Conservation (phyloP, 2,113 vertebrate species). For the Poeciliopsis prolifica region DNA sequence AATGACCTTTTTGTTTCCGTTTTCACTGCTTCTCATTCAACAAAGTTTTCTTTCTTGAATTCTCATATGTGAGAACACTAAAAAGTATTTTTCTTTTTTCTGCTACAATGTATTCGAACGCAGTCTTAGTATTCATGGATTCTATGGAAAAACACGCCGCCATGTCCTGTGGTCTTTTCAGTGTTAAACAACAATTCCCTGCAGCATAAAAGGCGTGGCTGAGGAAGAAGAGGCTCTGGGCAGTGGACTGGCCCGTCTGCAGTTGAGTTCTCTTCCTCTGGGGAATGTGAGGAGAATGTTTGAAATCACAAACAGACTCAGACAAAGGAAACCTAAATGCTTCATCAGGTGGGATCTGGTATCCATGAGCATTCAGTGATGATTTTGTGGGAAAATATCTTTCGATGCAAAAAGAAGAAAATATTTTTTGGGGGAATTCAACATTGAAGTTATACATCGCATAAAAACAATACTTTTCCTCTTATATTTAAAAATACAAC, state of each 20-base stretch:
- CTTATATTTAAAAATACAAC: background rate
- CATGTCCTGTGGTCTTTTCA: no score
- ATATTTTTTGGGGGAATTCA: background rate
- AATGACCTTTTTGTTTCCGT: background rate
- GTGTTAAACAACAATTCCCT: no score
- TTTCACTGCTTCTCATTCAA: background rate
- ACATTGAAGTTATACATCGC: background rate
- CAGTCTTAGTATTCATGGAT: no score
- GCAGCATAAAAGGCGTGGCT: no score
- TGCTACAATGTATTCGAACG: background rate
- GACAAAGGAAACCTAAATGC: no score
- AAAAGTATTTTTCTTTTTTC: background rate
- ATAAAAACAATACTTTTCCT: background rate
- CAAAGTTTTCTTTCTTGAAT: no score
- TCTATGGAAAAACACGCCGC: no score
- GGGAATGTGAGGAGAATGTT: no score
- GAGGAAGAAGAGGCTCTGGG: background rate
- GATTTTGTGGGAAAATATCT: background rate
- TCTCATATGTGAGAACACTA: background rate
- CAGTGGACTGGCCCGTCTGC: no score
- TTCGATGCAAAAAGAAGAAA: background rate
- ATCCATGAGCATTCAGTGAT: background rate
- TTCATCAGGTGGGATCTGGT: no score
- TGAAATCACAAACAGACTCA: no score
- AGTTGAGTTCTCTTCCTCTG: no score